Base-by-base conservation (phyloP, 2,797 vertebrate genomes). In the Peromyscus melanophrys region DNA sequence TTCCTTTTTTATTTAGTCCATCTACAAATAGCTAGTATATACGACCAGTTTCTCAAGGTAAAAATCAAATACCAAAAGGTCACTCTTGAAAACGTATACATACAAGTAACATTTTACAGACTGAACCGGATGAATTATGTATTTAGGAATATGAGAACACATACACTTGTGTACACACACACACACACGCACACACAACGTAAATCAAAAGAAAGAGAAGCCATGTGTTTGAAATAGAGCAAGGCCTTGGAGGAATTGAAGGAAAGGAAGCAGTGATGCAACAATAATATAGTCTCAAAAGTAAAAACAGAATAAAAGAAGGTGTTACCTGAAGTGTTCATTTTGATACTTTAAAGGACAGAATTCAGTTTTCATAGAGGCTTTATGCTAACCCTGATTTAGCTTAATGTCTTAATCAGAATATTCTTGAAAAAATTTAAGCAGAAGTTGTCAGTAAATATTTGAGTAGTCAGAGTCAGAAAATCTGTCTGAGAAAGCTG, bases 31-130 rank as follows among this genome's bases (percentile, higher is more conserved):
- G 29, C 57, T 67, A 10, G 4, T 95, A 9, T 86, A 59, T 16
- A 2, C 84, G 40, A 94, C 65, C 0, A 91, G 80, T 94, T 98
- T 98, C 52, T 96, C 82, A 89, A 93, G 96, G 97, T 98, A 97
- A 82, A 92, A 90, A 11, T 2, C 43, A 6, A 85, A 7, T 34
- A 49, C 17, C 40, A 65, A 84, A 34, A 34, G 61, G 29, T 13
- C 55, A 82, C 23, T 43, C 0, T 43, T 67, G 6, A 85, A 67
- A 85, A 67, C 17, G 23, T 49, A 84, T 63, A 12, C 5, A 34
- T 67, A n/a, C 3, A 67, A 85, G 59, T 49, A 85, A 49, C 29
- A 49, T 49, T 31, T 10, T 67, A 23, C 6, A 67, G 19, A 67
- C 19, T 34, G 21, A 49, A 10, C 29, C 3, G 8, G 43, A 14